These are phyloP conservation scores for Cotesia glomerata DNA, from an alignment of 1,140 invertebrate species.

Conservation along the genomic window DNA sequence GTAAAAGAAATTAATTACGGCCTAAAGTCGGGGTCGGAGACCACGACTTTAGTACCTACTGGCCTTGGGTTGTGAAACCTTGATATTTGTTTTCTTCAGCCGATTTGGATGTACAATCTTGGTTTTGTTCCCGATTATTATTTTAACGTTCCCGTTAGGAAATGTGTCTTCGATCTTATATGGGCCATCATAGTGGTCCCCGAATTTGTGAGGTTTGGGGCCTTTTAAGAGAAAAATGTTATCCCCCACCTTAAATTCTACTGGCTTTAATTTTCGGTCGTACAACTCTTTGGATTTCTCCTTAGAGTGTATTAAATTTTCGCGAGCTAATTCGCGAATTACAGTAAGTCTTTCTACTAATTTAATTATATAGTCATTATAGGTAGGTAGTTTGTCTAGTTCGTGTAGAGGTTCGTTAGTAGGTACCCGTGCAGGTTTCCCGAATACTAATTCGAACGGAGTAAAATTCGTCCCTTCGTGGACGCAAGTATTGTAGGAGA, in stretches of 20 bases:
- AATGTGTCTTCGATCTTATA: not conserved
- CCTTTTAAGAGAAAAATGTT: conserved; percentile 1
- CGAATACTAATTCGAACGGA: conserved; percentile 4
- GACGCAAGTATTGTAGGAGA: not conserved
- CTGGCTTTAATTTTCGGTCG: conserved; percentile 4
- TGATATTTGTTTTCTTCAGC: too few relatives aligned
- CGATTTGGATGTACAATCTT: not conserved
- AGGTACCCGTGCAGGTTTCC: not conserved
- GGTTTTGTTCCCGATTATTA: not conserved
- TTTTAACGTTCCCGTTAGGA: not conserved
- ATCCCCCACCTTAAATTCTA: not conserved
- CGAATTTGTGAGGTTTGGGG: not conserved
- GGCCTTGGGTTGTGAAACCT: too few relatives aligned
- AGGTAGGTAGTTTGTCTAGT: not conserved
- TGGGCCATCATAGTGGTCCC: conserved; percentile 9
- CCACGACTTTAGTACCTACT: too few relatives aligned
- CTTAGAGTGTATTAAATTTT: conserved; percentile 19
- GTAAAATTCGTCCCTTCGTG: conserved; percentile 7
- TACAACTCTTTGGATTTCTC: not conserved
- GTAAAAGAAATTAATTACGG: too few relatives aligned
- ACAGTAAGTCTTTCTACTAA: not conserved
- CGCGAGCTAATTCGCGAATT: not conserved
- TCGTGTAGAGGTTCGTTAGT: not conserved
- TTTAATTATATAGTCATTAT: not conserved
- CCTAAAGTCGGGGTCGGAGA: too few relatives aligned